Evolutionary conservation across 2,797 vertebrate species (phyloP).

Genomic region (Macrochelys suwanniensis): DNA sequence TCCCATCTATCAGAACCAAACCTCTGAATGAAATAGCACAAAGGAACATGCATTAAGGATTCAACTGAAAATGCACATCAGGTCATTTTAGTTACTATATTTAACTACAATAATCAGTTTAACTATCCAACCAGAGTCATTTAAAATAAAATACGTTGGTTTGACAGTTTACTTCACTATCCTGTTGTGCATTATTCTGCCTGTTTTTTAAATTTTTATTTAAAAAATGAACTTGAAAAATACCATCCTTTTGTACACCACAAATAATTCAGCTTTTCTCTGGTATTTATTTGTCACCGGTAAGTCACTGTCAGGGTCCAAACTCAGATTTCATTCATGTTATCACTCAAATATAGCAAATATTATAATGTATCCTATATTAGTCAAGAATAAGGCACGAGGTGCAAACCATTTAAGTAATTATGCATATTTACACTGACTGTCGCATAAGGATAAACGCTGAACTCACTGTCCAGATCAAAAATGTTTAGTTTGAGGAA

Average conservation of each 20-base stretch:
- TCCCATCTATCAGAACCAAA: not conserved
- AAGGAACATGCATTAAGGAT: not conserved
- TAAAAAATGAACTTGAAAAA: not conserved
- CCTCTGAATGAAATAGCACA: not conserved
- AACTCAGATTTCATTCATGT: not conserved
- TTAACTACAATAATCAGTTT: not conserved
- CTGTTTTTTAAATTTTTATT: not conserved
- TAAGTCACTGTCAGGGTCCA: not conserved
- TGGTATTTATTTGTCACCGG: not conserved
- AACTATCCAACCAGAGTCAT: not conserved
- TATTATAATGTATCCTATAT: not conserved
- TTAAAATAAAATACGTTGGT: not conserved
- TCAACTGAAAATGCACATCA: not conserved
- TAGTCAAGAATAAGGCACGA: not conserved
- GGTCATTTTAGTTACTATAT: not conserved
- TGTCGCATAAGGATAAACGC: not conserved
- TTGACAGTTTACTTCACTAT: not conserved
- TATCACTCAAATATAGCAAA: not conserved
- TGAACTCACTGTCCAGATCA: not conserved
- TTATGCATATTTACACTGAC: not conserved
- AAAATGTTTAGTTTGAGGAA: not conserved
- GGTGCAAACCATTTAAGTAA: not conserved
- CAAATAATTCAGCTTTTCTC: not conserved
- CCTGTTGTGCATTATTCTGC: not conserved
- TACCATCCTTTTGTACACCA: not conserved